phyloP scores from a whole-genome alignment of 2,888 invertebrate genomes.

The Agriotes lineatus region DNA sequence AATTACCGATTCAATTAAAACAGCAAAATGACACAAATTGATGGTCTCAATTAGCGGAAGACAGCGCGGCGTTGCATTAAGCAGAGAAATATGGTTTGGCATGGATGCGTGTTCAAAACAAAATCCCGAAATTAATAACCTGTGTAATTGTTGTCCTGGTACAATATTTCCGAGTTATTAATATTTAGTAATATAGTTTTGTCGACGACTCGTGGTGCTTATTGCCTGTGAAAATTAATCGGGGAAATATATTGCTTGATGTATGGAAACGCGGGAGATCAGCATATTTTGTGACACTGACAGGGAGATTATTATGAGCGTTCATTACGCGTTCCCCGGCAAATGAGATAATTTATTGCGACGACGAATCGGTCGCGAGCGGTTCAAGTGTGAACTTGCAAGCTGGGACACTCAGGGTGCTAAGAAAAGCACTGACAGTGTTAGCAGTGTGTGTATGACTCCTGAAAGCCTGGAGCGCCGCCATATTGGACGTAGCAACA shows the following conservation, averaged over 20 bases:
- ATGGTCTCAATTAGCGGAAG: slow-evolving; percentile 63
- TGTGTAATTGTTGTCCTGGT: slow-evolving; percentile 54
- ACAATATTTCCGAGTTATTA: slow-evolving; percentile 40
- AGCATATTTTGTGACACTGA: slow-evolving; percentile 33
- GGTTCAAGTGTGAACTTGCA: slow-evolving; percentile 57
- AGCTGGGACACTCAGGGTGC: slow-evolving; percentile 32
- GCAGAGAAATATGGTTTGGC: slow-evolving; percentile 53
- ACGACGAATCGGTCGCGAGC: neutral
- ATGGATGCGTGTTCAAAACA: slow-evolving; percentile 55
- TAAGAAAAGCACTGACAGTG: slow-evolving; percentile 45
- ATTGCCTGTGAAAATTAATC: slow-evolving; percentile 39
- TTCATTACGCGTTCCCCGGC: neutral
- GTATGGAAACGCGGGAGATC: slow-evolving; percentile 21
- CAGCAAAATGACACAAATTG: slow-evolving; percentile 60
- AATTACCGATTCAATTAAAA: slow-evolving; percentile 44
- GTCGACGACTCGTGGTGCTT: slow-evolving; percentile 39
- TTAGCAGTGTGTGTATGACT: slow-evolving; percentile 59
- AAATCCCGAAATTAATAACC: slow-evolving; percentile 61
- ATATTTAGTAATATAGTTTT: slow-evolving; percentile 41
- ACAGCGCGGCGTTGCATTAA: slow-evolving; percentile 55
- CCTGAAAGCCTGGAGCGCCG: slow-evolving; percentile 60
- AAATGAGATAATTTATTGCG: neutral
- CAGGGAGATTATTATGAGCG: slow-evolving; percentile 24
- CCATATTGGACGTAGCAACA: slow-evolving; percentile 61
- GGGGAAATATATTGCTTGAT: slow-evolving; percentile 31